Percentiles rank a stretch among this genome's conserved stretches.
Conservation (phyloP, 2,888 invertebrate species). For the Diplolepis rosae region DNA sequence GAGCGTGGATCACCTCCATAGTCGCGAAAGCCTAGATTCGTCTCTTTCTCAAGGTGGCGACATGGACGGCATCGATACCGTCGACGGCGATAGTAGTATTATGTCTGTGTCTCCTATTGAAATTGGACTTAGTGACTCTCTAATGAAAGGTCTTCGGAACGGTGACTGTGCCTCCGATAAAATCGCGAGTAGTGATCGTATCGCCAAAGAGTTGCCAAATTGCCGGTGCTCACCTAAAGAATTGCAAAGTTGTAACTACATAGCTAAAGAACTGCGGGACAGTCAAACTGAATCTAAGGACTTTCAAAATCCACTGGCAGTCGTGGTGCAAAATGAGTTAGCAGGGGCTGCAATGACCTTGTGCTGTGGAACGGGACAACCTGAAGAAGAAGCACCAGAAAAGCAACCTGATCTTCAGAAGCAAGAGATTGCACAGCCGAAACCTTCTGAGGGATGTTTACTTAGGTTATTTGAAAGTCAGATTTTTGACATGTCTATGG, state of each 20-base stretch:
- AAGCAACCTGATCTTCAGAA: constrained; percentile 69
- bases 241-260: constrained; percentile 41
- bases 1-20: constrained; percentile 77
- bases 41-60: constrained; percentile 76
- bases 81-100: constrained; percentile 70
- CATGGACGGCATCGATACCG: constrained; percentile 67
- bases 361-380: constrained; percentile 68
- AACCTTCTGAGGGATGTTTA: constrained; percentile 80
- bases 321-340: constrained; percentile 63
- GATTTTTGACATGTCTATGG: constrained; percentile 98
- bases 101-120: constrained; percentile 63
- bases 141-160: constrained; percentile 29
- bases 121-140: constrained; percentile 53
- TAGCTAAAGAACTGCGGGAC: constrained; percentile 47
- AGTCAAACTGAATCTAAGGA: constrained; percentile 34
- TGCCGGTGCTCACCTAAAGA: constrained; percentile 54
- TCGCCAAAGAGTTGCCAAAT: constrained; percentile 46
- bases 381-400: constrained; percentile 58
- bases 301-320: constrained; percentile 50
- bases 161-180: constrained; percentile 36
- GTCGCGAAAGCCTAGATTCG: constrained; percentile 85
- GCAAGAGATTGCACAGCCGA: constrained; percentile 68
- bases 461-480: constrained; percentile 97
- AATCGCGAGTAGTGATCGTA: constrained; percentile 48
- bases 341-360: constrained; percentile 69